Conservation (phyloP, 1,140 invertebrate species). For the Conus ventricosus region DNA sequence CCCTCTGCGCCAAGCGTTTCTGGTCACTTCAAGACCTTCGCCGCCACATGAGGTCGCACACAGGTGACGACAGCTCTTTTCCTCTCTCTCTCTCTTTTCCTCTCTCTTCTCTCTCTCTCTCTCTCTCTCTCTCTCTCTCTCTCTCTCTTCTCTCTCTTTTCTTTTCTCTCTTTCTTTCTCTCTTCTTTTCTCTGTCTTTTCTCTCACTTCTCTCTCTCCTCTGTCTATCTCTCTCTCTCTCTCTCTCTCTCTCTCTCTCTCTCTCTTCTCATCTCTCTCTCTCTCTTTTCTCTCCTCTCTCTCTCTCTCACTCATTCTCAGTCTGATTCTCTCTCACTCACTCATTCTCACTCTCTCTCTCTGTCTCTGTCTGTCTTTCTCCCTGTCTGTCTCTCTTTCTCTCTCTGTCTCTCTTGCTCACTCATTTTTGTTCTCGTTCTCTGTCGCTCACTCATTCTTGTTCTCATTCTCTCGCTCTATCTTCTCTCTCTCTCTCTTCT, state of each 20-base stretch:
- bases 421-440: too few species aligned
- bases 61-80: constrained; percentile 55
- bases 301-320: background rate
- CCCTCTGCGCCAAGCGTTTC: constrained; percentile 91
- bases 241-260: too few species aligned
- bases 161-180: background rate
- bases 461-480: background rate
- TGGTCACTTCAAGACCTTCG: constrained; percentile 95
- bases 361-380: too few species aligned
- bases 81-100: too few species aligned
- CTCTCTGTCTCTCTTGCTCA: too few species aligned
- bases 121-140: background rate
- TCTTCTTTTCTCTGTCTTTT: background rate
- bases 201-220: background rate
- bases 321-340: too few species aligned
- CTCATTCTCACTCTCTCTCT: too few species aligned
- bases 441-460: background rate
- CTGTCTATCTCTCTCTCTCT: too few species aligned
- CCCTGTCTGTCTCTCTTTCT: too few species aligned
- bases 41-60: constrained; percentile 86
- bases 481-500: background rate
- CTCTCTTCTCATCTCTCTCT: too few species aligned
- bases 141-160: background rate
- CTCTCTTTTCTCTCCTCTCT: background rate
- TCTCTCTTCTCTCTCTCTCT: too few species aligned